Evolutionary conservation across 2,888 invertebrate genomes (phyloP), one percentile per base, ranked within the genome.

Genomic region (Aphidius colemani): DNA sequence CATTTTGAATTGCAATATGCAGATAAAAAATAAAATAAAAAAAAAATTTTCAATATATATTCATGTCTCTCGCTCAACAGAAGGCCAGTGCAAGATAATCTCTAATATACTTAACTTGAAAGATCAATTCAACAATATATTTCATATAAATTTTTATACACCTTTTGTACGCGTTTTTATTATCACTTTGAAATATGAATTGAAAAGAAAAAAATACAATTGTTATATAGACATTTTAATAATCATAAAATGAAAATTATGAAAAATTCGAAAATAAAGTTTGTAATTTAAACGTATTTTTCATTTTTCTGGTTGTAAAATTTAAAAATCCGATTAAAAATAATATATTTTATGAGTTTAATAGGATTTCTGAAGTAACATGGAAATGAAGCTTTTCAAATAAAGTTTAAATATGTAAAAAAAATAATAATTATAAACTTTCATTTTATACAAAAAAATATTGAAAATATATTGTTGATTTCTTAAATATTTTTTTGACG

Each of bases 11-110:
- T 48, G 46, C n/a, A 48, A 45, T 9, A 45, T 45, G 3, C 45
- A 6, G 45, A n/a, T 48, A 30, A 30, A 30, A 30, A 30, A 30
- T 30, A 30, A 48, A 11, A 48, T 13, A 6, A 13, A 48, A 48
- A 18, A 57, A 48, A 57, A 46, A 40, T 43, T 59, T 43, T 50
- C 43, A 59, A 50, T 51, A 59, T 46, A 58, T 65, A 65, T 58
- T 57, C 13, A 18, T 40, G 41, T n/a, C 18, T 45, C n/a, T 46
- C 45, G 60, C 30, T 56, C 40, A 53, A 63, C 53, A 53, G 60
- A 53, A 55, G 57, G 48, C 63, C 61, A 65, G 65, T 64, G 66
- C 53, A 46, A 67, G 66, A 65, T 67, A 66, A 68, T 70, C 66
- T 61, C 66, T 68, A 70, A 70, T 68, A 68, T 67, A 62, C 60